Evolutionary conservation across 2,113 vertebrate genomes (phyloP).

Genomic region (Rhinoderma darwinii): DNA sequence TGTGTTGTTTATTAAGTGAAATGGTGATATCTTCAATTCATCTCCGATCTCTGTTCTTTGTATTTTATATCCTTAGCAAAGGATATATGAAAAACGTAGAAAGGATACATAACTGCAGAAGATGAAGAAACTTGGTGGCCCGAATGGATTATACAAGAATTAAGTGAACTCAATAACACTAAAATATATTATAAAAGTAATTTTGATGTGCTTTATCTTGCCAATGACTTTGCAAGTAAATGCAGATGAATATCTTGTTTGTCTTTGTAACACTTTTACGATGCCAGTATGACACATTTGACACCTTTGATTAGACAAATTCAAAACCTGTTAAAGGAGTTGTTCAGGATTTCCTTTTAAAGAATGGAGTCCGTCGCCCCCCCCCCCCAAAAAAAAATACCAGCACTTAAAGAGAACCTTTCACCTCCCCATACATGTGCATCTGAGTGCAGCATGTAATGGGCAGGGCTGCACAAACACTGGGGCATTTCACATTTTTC

Average conservation of each 20-base stretch:
- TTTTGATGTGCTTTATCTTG: background rate
- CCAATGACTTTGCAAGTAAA: background rate
- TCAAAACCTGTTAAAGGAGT: background rate
- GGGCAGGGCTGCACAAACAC: too few species aligned
- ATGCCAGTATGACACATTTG: background rate
- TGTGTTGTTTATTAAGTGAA: constrained; percentile 88
- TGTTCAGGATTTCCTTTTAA: background rate
- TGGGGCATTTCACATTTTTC: too few species aligned
- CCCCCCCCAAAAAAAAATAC: too few species aligned
- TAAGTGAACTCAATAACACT: background rate
- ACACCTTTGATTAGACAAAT: background rate
- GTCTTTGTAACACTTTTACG: background rate
- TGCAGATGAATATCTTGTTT: background rate
- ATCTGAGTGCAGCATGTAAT: too few species aligned
- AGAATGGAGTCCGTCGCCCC: too few species aligned
- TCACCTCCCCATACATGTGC: too few species aligned
- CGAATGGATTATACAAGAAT: background rate
- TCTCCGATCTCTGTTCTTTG: too few species aligned
- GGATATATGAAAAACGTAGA: background rate
- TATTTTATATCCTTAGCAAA: background rate
- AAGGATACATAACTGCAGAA: background rate
- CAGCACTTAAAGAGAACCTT: too few species aligned
- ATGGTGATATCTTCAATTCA: constrained; percentile 20
- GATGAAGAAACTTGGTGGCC: background rate
- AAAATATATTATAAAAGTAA: background rate